Evolutionary conservation across 2,113 vertebrate species (phyloP).

Genomic region (Phoenicopterus ruber): DNA sequence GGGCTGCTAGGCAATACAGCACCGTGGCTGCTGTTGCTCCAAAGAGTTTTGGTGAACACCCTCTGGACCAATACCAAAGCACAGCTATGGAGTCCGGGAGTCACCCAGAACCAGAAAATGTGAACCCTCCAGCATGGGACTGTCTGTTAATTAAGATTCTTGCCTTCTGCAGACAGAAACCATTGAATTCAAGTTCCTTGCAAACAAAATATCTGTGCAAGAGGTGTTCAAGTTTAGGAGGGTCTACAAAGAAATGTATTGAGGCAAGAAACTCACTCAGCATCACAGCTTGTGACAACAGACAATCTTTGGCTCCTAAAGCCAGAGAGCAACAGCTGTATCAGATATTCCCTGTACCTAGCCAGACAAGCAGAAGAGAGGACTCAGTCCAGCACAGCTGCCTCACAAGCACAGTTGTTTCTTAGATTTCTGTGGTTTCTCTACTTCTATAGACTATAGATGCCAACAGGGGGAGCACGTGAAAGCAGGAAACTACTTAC

Average conservation of each 20-base stretch:
- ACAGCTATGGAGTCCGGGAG: neutral
- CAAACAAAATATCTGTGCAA: neutral
- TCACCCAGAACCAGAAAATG: neutral
- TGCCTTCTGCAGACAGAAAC: neutral
- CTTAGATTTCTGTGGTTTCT: neutral
- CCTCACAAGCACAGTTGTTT: neutral
- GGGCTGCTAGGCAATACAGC: neutral
- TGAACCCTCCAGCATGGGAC: neutral
- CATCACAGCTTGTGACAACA: neutral
- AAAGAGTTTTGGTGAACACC: neutral
- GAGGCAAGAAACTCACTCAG: neutral
- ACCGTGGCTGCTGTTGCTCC: neutral
- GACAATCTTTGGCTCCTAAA: neutral
- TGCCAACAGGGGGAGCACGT: neutral
- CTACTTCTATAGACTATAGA: neutral
- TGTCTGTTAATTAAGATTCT: neutral
- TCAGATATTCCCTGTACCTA: neutral
- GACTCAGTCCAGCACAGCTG: neutral
- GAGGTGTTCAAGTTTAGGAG: neutral
- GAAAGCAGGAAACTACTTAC: conserved; percentile 67
- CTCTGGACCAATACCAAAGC: neutral
- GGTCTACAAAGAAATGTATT: neutral
- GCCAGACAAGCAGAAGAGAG: neutral
- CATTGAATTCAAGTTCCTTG: neutral
- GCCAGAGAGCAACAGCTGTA: neutral